Evolutionary conservation across 2,797 vertebrate species (phyloP).

Genomic region (Anabacerthia variegaticeps): DNA sequence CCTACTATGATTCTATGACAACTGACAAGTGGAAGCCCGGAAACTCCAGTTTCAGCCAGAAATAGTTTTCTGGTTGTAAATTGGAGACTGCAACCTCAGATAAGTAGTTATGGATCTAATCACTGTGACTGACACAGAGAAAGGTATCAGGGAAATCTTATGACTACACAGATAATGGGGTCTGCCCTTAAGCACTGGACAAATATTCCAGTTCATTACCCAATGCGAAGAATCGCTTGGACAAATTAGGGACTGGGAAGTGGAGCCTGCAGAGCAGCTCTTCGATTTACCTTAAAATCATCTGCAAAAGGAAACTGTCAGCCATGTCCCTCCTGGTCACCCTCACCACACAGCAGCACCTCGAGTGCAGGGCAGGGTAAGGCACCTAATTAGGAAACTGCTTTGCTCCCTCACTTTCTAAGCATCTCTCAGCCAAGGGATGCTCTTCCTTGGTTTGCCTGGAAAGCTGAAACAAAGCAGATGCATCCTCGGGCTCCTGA

Average conservation of each 20-base stretch:
- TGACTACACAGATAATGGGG: background rate
- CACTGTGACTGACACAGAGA: background rate
- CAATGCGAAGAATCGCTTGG: background rate
- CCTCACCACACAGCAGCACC: background rate
- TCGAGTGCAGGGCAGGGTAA: background rate
- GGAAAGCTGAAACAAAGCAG: background rate
- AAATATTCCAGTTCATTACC: conserved; percentile 30
- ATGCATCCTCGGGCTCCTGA: rapidly evolving
- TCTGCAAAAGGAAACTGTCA: background rate
- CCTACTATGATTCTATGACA: background rate
- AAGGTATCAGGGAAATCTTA: background rate
- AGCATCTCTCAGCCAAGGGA: background rate
- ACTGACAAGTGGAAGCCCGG: background rate
- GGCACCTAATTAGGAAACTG: background rate
- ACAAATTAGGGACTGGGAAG: background rate
- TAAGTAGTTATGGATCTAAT: background rate
- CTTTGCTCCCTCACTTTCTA: background rate
- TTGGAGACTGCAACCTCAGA: background rate
- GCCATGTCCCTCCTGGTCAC: background rate
- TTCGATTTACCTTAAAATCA: background rate
- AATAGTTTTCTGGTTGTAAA: background rate
- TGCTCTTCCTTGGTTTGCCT: background rate
- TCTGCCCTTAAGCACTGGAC: background rate
- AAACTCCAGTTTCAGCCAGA: background rate
- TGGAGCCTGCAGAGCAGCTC: background rate